Conservation (phyloP, 2,113 vertebrate species). For the Montifringilla adamsi region DNA sequence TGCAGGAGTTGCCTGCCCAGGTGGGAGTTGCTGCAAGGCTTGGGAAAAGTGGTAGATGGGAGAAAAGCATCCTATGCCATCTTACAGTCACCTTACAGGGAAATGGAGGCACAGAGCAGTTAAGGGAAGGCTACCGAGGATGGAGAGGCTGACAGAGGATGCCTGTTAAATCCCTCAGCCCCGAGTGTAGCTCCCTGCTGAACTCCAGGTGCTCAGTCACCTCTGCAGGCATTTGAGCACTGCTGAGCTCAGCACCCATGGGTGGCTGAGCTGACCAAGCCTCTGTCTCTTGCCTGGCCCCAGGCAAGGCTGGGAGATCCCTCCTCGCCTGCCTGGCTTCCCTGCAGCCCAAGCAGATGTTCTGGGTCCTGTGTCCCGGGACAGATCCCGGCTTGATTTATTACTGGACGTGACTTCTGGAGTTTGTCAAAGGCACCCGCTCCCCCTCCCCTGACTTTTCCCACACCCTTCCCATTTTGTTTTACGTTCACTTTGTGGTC, state of each 20-base stretch:
- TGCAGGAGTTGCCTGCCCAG: neutral
- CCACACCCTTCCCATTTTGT: slow-evolving; percentile 57
- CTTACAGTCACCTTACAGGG: neutral
- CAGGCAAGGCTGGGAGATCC: neutral
- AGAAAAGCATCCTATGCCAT: neutral
- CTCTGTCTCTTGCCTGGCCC: neutral
- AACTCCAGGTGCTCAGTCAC: neutral
- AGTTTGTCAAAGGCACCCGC: slow-evolving; percentile 56
- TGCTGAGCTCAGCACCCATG: neutral
- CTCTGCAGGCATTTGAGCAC: neutral
- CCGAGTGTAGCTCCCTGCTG: accelerated
- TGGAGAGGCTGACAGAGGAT: neutral
- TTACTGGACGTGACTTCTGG: slow-evolving; percentile 61
- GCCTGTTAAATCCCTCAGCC: neutral
- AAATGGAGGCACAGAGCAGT: neutral
- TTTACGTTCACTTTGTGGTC: slow-evolving; percentile 43
- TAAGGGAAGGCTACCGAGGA: neutral
- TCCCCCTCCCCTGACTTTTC: slow-evolving; percentile 34
- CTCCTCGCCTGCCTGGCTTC: neutral
- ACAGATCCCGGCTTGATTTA: slow-evolving; percentile 48
- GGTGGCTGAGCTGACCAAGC: neutral
- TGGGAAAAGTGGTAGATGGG: neutral
- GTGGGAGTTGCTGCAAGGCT: neutral
- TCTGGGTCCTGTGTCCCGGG: slow-evolving; percentile 20
- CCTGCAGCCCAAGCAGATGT: slow-evolving; percentile 54